These are phyloP conservation scores for Beaufortia kweichowensis DNA, from an alignment of 2,113 vertebrate genomes.

Conservation along the genomic window DNA sequence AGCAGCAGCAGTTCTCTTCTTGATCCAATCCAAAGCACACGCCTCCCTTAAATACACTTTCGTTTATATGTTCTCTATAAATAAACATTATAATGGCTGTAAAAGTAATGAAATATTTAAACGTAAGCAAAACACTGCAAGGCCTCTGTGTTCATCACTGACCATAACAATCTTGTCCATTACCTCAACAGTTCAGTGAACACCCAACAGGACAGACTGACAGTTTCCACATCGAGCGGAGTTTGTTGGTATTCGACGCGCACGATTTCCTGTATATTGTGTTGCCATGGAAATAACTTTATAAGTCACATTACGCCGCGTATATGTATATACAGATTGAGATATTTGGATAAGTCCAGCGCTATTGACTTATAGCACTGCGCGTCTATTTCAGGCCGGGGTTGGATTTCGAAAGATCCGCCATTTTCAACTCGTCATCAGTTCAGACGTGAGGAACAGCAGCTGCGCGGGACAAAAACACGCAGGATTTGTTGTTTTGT, in stretches of 20 bases:
- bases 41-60: neutral
- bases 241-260: slow-evolving; percentile 12
- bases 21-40: too few relatives aligned
- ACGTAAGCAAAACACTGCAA: neutral
- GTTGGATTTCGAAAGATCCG: slow-evolving; percentile 97
- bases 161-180: slow-evolving; percentile 42
- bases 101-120: too few relatives aligned
- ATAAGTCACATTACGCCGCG: neutral
- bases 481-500: neutral
- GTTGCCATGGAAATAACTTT: slow-evolving; percentile 5
- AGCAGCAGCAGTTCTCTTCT: neutral
- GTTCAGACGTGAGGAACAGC: slow-evolving; percentile 57
- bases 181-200: slow-evolving; percentile 39
- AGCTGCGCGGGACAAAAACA: slow-evolving; percentile 1
- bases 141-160: slow-evolving; percentile 37
- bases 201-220: slow-evolving; percentile 31
- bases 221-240: slow-evolving; percentile 8
- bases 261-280: neutral
- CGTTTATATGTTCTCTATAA: neutral
- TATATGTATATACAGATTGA: neutral
- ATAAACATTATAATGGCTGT: too few relatives aligned
- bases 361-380: slow-evolving; percentile 36
- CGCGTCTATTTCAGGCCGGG: slow-evolving; percentile 82
- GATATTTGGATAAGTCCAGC: neutral
- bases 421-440: slow-evolving; percentile 96